Conservation (phyloP, 2,888 invertebrate species). For the Scrobipalpa atriplicella region DNA sequence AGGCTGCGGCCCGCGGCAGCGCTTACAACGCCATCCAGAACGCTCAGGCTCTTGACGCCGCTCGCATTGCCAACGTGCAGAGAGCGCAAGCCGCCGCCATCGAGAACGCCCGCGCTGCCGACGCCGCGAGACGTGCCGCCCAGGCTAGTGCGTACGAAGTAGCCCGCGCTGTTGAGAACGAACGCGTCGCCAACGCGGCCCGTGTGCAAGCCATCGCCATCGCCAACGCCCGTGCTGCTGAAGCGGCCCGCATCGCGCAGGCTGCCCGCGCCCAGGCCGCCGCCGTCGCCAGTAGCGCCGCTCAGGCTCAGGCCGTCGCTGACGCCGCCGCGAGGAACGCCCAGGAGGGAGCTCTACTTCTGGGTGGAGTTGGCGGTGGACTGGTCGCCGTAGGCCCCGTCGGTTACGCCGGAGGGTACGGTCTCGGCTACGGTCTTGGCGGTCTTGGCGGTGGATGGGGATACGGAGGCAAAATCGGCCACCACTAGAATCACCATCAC, state of each 20-base stretch:
- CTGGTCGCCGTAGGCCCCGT: slow-evolving; percentile 39
- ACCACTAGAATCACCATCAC: slow-evolving; percentile 30
- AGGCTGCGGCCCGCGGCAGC: slow-evolving; percentile 70
- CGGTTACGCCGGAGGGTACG: slow-evolving; percentile 42
- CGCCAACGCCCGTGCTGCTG: slow-evolving; percentile 71
- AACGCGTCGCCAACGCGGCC: slow-evolving; percentile 70
- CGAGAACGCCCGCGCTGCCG: slow-evolving; percentile 71
- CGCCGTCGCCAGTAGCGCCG: slow-evolving; percentile 62
- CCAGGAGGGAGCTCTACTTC: slow-evolving; percentile 60
- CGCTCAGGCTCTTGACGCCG: slow-evolving; percentile 71
- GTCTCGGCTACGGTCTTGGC: slow-evolving; percentile 45
- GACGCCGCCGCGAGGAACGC: slow-evolving; percentile 66
- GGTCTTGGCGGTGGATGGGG: slow-evolving; percentile 44
- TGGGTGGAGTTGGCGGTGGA: slow-evolving; percentile 52
- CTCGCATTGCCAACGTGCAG: slow-evolving; percentile 70
- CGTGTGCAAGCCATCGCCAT: slow-evolving; percentile 73
- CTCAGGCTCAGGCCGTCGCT: slow-evolving; percentile 67
- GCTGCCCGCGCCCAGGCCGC: slow-evolving; percentile 62
- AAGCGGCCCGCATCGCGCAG: slow-evolving; percentile 73
- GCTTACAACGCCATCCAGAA: slow-evolving; percentile 72
- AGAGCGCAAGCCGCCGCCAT: slow-evolving; percentile 74
- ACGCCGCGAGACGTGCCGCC: slow-evolving; percentile 70
- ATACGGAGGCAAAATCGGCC: slow-evolving; percentile 40
- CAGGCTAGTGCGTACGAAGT: slow-evolving; percentile 59
- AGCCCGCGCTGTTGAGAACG: slow-evolving; percentile 61